Base-by-base conservation (phyloP, 2,797 vertebrate species). In the Artibeus lituratus region DNA sequence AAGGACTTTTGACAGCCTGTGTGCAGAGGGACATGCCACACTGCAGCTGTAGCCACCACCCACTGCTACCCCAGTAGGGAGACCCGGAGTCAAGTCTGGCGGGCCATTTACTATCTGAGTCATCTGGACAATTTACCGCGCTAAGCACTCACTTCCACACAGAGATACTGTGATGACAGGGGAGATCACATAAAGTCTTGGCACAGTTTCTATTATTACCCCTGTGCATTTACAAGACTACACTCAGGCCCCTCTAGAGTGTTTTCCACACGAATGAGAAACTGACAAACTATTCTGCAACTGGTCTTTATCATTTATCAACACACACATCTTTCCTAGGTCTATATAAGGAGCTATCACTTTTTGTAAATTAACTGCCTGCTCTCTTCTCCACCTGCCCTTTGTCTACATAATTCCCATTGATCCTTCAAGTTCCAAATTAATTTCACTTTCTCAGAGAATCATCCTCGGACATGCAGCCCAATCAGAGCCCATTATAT, bases 361-460 rank as follows among this genome's bases (percentile, higher is more conserved):
- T 80, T 90, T 84, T 70, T 86, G 24, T 51, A 94, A 82, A 65
- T 19, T 59, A 55, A 87, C 44, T 80, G n/a, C 26, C 47, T 24
- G 81, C n/a, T 3, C 14, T 24, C 44, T 37, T 78, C 72, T 21
- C 77, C 70, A 65, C 49, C 11, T 88, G 57, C 16, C 39, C n/a
- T 94, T 87, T 65, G 65, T 35, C 22, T 47, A 55, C 16, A 14
- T 92, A 82, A 62, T 8, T 55, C 39, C 44, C 39, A 67, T 0
- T 22, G 32, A 90, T 24, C 39, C 37, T 72, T 84, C 15, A 74
- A 55, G 32, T 47, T 90, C 76, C 62, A 83, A 94, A 82, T 39
- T 86, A 44, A 91, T 70, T 91, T 87, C 81, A 86, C 24, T 82
- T 67, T 86, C 69, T 90, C 55, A 65, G 37, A 53, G 67, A 62